Evolutionary conservation across 2,888 invertebrate species (phyloP), one percentile per base, ranked within the genome.

Genomic region (Pomacea canaliculata): DNA sequence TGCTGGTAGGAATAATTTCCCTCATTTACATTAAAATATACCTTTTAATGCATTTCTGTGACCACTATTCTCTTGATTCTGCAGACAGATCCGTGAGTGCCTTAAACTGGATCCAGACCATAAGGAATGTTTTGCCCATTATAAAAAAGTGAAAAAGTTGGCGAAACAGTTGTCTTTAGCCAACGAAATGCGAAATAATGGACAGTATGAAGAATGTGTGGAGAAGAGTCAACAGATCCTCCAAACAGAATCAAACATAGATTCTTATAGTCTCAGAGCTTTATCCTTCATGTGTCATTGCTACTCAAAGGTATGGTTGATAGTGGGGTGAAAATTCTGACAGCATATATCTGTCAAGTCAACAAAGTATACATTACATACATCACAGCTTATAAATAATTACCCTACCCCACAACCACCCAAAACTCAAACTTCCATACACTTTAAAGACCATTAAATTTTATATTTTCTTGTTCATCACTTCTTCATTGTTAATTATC

Each of bases 71-170:
- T 56, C 51, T 56, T 56, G 18, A 19, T n/a, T 67, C 71, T 68
- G 87, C 89, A 94, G 94, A 91, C 97, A 98, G 91, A 95, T 99
- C 82, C 94, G 99, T 37, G 98, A 99, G 91, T 99, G 99, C 91
- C 93, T 99, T 27, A 97, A 96, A 90, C 92, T 98, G 66, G 99
- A 99, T 91, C 98, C 98, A 0, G 99, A 99, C 86, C 98, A 99
- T 92, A 97, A 97, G 92, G 93, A 95, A 85, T 99, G 99, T 91
- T 97, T 97, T 91, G 94, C 96, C 37, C 95, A 97, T 88, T 99
- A 99, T 92, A 99, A 99, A 91, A 96, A 96, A 90, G 93, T 99
- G 59, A 97, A 97, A 90, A 97, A 98, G 90, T 93, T 99, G 19
- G 96, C 96, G 82, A 97, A 97, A 89, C 92, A 94, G 77, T 80